Conservation (phyloP, 2,797 vertebrate species). For the Eulemur albifrons region DNA sequence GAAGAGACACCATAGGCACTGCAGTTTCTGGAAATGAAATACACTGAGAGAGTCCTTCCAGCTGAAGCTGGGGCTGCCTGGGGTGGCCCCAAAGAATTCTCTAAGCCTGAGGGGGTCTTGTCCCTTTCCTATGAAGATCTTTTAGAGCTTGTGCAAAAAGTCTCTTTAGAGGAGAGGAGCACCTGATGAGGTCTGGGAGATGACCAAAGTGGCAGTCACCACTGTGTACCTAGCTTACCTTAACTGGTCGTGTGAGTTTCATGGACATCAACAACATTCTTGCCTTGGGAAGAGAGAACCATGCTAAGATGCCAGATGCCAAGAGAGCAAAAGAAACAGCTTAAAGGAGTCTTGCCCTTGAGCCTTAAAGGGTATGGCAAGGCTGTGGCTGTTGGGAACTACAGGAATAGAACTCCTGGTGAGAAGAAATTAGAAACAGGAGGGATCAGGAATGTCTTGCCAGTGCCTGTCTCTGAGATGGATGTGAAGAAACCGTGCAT, state of each 20-base stretch:
- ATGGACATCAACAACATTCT: not conserved
- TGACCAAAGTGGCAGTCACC: not conserved
- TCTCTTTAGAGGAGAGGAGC: not conserved
- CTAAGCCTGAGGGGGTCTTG: not conserved
- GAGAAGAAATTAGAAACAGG: not conserved
- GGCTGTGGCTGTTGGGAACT: not conserved
- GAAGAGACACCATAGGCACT: not conserved
- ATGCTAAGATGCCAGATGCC: not conserved
- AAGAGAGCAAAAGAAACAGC: not conserved
- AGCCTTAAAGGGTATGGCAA: not conserved
- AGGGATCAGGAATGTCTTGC: not conserved
- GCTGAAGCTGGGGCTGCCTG: no score
- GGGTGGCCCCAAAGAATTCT: rapidly evolving
- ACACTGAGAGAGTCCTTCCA: no score
- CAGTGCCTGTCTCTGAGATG: not conserved
- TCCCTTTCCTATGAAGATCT: not conserved
- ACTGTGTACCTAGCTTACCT: not conserved
- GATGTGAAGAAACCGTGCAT: not conserved
- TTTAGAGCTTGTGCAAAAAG: not conserved
- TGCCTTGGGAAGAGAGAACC: not conserved
- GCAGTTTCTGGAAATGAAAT: not conserved
- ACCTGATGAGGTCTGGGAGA: not conserved
- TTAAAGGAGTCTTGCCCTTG: no score
- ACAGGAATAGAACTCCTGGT: not conserved
- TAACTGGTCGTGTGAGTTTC: not conserved